phyloP scores from a whole-genome alignment of 2,113 vertebrate species.

The Corythornis madagascariensis region DNA sequence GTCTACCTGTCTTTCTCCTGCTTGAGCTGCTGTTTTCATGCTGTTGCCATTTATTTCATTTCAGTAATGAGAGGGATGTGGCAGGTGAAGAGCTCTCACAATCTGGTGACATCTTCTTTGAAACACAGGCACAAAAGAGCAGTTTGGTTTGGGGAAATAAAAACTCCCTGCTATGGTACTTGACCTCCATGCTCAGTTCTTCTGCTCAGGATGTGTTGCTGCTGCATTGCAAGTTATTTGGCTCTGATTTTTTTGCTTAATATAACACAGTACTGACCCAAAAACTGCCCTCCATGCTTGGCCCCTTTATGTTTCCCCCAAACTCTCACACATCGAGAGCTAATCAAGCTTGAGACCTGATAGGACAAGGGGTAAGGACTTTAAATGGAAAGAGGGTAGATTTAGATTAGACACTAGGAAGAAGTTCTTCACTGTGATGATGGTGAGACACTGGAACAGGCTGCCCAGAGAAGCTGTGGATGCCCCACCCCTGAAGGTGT shows the following conservation, averaged over 20 bases:
- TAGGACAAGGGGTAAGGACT: background rate
- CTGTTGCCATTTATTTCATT: slow-evolving; percentile 55
- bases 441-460: background rate
- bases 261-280: background rate
- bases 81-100: slow-evolving; percentile 57
- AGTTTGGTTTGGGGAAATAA: slow-evolving; percentile 32
- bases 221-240: slow-evolving; percentile 2
- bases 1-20: slow-evolving; percentile 48
- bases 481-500: background rate
- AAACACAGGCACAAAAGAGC: slow-evolving; percentile 27
- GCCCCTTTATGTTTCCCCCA: background rate
- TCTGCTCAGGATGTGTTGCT: background rate
- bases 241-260: slow-evolving; percentile 13
- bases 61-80: slow-evolving; percentile 58
- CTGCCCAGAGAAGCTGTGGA: background rate
- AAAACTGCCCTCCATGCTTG: background rate
- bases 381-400: background rate
- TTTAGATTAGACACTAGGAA: background rate
- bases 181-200: slow-evolving; percentile 10
- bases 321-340: background rate
- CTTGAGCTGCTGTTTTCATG: slow-evolving; percentile 54
- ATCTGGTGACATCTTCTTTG: slow-evolving; percentile 43
- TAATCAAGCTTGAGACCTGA: background rate
- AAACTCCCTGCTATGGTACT: background rate
- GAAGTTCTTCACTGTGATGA: background rate